Evolutionary conservation across 2,797 vertebrate species (phyloP), one percentile per base, ranked within the genome.

Genomic region (Epinephelus malabaricus): DNA sequence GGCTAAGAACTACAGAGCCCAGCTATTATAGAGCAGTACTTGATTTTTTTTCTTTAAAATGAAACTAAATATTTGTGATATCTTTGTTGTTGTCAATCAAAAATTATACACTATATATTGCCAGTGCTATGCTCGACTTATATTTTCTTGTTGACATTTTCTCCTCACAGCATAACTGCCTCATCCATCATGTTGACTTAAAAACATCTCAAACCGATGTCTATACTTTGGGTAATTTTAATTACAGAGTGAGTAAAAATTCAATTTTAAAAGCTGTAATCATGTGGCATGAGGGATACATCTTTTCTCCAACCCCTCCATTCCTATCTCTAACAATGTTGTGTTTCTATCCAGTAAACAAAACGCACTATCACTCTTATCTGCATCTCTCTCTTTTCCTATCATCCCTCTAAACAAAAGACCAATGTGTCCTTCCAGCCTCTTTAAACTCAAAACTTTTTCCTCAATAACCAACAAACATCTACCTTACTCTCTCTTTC

Each of bases 381-480:
- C 69, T 64, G 8, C 45, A 66, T 38, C 30, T 50, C 25, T 54
- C 54, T 2, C 21, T 43, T 15, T 27, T 69, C 27, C 53, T 10
- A 19, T 66, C 54, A 12, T 25, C 18, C 21, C 56, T 21, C 50
- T 34, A 76, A 78, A 82, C 34, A 68, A 46, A 76, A 27, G 27
- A 51, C 27, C 14, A 25, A 43, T 19, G 59, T 72, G 62, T 59
- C 54, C 62, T 53, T 43, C 60, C 55, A 43, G 19, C 64, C 53
- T 17, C 46, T 34, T 49, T 40, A 61, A 65, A 65, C 72, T 69
- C 30, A 75, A 55, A 13, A 50, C 62, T 56, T 25, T 59, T 50
- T 34, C 49, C 43, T 51, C 11, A 25, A 67, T n/a, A 67, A 58
- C 19, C 25, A 56, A 74, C 65, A 81, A 65, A 66, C 18, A 64